These are phyloP conservation scores for Hypomecis atomaria DNA, from an alignment of 2,888 invertebrate species.

Conservation along the genomic window DNA sequence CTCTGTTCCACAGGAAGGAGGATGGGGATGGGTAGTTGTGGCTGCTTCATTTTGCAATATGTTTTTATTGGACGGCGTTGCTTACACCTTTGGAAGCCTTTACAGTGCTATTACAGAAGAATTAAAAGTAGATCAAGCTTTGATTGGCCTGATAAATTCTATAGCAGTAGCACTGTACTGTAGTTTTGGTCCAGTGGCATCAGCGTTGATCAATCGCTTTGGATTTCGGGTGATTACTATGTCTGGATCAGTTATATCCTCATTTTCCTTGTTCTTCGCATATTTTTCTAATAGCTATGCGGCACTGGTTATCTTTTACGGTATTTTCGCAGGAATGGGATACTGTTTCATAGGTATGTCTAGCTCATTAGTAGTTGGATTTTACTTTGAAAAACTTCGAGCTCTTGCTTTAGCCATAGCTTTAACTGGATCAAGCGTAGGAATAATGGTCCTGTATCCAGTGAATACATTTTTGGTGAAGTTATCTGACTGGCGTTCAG, in stretches of 20 bases:
- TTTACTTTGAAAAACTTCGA: slow-evolving; percentile 75
- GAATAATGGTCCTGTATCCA: slow-evolving; percentile 69
- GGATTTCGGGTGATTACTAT: slow-evolving; percentile 74
- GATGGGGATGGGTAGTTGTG: slow-evolving; percentile 79
- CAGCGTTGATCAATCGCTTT: slow-evolving; percentile 75
- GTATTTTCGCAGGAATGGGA: slow-evolving; percentile 66
- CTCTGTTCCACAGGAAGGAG: slow-evolving; percentile 70
- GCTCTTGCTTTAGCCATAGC: slow-evolving; percentile 68
- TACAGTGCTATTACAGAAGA: slow-evolving; percentile 63
- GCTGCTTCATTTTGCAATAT: slow-evolving; percentile 59
- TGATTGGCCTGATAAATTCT: slow-evolving; percentile 70
- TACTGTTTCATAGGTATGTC: slow-evolving; percentile 70
- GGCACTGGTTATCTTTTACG: slow-evolving; percentile 66
- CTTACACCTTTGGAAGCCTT: slow-evolving; percentile 72
- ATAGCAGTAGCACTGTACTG: slow-evolving; percentile 71
- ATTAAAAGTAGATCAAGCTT: slow-evolving; percentile 55
- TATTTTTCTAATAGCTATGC: slow-evolving; percentile 62
- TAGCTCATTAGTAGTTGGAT: slow-evolving; percentile 69
- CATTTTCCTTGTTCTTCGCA: slow-evolving; percentile 61
- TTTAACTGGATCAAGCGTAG: slow-evolving; percentile 69
- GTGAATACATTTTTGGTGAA: slow-evolving; percentile 63
- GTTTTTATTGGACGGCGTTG: slow-evolving; percentile 68
- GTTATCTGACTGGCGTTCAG: slow-evolving; percentile 68
- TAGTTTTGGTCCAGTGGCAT: slow-evolving; percentile 65
- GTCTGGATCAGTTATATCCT: slow-evolving; percentile 67